A percentile compares a stretch with the other conserved stretches of the same genome.
phyloP scores from a whole-genome alignment of 37 sponge, comb jelly and placozoan genomes.

The Bolinopsis microptera region DNA sequence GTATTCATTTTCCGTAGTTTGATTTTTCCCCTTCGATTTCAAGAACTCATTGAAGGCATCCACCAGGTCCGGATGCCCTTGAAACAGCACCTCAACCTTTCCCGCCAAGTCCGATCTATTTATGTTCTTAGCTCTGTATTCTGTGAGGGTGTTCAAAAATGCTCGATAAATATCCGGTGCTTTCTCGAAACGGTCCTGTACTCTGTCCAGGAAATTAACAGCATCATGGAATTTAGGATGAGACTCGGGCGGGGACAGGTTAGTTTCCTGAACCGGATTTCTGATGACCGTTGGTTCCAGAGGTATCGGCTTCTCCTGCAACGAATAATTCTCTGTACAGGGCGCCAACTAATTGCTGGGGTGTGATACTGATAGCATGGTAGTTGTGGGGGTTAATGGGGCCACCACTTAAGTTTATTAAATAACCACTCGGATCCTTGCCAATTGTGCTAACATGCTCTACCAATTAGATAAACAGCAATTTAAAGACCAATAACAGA shows the following conservation, averaged over 20 bases:
- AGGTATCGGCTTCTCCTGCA: neutral
- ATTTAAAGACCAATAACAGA: too few relatives aligned
- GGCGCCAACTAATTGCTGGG: too few relatives aligned
- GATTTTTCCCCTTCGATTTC: neutral
- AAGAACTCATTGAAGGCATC: neutral
- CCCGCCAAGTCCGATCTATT: neutral
- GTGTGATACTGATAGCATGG: too few relatives aligned
- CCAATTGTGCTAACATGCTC: too few relatives aligned
- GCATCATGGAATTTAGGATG: neutral
- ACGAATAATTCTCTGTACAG: neutral
- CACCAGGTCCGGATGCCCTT: neutral
- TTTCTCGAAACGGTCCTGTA: neutral
- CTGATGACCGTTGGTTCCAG: neutral
- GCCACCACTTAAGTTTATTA: too few relatives aligned
- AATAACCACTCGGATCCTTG: too few relatives aligned
- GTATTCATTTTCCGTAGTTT: neutral
- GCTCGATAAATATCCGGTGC: neutral
- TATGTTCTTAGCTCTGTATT: neutral
- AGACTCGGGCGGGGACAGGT: neutral
- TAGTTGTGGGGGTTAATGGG: too few relatives aligned
- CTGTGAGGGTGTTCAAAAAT: neutral
- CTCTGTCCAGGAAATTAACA: neutral
- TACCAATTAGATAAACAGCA: too few relatives aligned
- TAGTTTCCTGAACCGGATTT: neutral
- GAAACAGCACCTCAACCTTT: neutral